Evolutionary conservation across 2,113 vertebrate species (phyloP), one percentile per base, ranked within the genome.

Genomic region (Caranx melampygus): DNA sequence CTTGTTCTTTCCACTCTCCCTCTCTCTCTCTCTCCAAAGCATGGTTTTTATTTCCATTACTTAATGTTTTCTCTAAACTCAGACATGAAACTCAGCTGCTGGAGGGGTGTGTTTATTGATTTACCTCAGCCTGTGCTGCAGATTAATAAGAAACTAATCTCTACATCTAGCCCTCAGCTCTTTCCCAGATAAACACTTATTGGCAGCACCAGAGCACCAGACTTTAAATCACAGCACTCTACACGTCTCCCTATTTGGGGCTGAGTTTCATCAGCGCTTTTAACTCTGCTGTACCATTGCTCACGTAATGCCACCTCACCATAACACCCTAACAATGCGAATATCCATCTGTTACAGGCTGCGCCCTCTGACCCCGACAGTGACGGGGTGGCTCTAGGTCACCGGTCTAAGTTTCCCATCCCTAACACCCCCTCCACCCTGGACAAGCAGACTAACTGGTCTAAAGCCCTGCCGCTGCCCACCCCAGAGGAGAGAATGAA

Each of bases 381-480:
- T 92, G 97, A 98, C 93, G 94, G 94, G 93, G 95, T 96, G 96
- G 74, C 87, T 64, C 94, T 98, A 94, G 97, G 98, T 87, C 96
- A 97, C 91, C 95, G 97, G 93, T 96, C 96, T 44, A 97, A 96
- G 95, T 95, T 96, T 87, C 98, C 98, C 93, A 95, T 95, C 91
- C 97, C 96, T 92, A 99, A 99, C 95, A 93, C 96, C 83, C 97
- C 98, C 88, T 96, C 97, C 83, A 98, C 97, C 92, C 96, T 99
- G 97, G 98, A 99, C 95, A 99, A 98, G 89, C 98, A 99, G 95
- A 99, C 98, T 92, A 99, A 99, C 96, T 99, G 98, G 98, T 97
- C 93, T 90, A 95, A 95, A 94, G 95, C 94, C 51, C 95, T 99
- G 93, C 98, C 98, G 89, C 96, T 99, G 90, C 98, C 98, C 59